These are phyloP conservation scores for Notothenia rossii DNA, from an alignment of 2,113 vertebrate species.

Conservation along the genomic window DNA sequence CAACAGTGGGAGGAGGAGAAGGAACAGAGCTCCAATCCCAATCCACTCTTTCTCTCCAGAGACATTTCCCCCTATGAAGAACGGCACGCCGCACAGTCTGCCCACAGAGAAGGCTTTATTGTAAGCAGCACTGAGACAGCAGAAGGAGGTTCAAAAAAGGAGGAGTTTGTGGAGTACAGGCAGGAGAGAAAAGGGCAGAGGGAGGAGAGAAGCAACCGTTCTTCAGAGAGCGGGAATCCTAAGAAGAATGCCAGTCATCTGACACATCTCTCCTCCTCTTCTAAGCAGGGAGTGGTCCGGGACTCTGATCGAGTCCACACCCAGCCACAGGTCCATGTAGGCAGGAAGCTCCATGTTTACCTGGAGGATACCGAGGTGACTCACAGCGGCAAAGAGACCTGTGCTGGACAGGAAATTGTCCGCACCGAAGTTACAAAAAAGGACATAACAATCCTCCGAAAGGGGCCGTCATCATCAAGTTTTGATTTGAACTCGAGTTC, in stretches of 20 bases:
- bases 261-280: conserved; percentile 59
- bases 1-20: conserved; percentile 46
- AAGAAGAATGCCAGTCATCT: conserved; percentile 72
- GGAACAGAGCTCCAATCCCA: conserved; percentile 24
- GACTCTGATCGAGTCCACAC: conserved; percentile 50
- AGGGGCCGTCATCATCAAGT: conserved; percentile 39
- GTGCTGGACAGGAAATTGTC: conserved; percentile 49
- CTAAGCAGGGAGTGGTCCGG: conserved; percentile 55
- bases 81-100: conserved; percentile 77
- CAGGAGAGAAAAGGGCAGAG: conserved; percentile 55
- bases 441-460: conserved; percentile 52
- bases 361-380: conserved; percentile 79
- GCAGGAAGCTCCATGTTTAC: conserved; percentile 73
- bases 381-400: conserved; percentile 30
- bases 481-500: conserved; percentile 23
- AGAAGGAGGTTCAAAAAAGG: conserved; percentile 63
- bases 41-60: conserved; percentile 37
- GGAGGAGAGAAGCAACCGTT: conserved; percentile 51
- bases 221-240: conserved; percentile 60
- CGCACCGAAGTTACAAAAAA: conserved; percentile 52
- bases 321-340: conserved; percentile 50
- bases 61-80: conserved; percentile 56
- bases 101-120: conserved; percentile 67
- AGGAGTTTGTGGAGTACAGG: conserved; percentile 65
- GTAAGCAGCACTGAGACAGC: conserved; percentile 41